phyloP scores from a whole-genome alignment of 2,888 invertebrate genomes.

The Gymnoscelis rufifasciata region DNA sequence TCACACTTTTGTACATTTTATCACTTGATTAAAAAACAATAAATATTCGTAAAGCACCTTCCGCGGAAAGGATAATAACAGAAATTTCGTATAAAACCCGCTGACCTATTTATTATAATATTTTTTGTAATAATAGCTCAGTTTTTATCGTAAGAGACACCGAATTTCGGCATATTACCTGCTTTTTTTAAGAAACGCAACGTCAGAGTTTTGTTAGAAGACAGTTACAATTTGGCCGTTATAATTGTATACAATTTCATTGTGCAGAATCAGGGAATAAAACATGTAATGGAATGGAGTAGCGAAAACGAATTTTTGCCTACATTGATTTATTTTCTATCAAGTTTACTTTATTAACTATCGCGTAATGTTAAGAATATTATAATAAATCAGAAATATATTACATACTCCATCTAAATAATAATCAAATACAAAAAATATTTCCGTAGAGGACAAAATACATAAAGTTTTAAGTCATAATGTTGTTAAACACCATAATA shows the following conservation, averaged over 20 bases:
- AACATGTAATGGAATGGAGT: conserved; percentile 45
- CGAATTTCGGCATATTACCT: conserved; percentile 67
- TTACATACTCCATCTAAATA: too few species aligned
- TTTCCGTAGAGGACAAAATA: too few species aligned
- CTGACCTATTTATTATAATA: conserved; percentile 74
- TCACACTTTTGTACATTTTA: conserved; percentile 39
- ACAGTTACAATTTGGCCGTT: conserved; percentile 79
- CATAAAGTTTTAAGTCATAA: too few species aligned
- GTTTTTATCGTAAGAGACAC: conserved; percentile 59
- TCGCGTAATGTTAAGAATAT: too few species aligned
- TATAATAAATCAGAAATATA: too few species aligned
- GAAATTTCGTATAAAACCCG: conserved; percentile 46
- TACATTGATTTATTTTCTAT: too few species aligned
- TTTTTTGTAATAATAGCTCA: conserved; percentile 53
- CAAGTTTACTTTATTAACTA: too few species aligned
- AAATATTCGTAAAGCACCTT: conserved; percentile 54
- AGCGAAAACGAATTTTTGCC: conserved; percentile 6
- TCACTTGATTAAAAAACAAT: conserved; percentile 69
- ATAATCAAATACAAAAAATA: too few species aligned
- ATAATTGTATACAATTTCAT: conserved; percentile 78
- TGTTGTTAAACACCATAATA: too few species aligned
- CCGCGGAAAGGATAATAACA: conserved; percentile 67
- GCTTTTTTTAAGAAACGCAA: conserved; percentile 58
- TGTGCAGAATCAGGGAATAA: conserved; percentile 49
- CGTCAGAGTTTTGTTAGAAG: conserved; percentile 64